Base-by-base conservation (phyloP, 2,888 invertebrate genomes). In the Parelbella ahira region DNA sequence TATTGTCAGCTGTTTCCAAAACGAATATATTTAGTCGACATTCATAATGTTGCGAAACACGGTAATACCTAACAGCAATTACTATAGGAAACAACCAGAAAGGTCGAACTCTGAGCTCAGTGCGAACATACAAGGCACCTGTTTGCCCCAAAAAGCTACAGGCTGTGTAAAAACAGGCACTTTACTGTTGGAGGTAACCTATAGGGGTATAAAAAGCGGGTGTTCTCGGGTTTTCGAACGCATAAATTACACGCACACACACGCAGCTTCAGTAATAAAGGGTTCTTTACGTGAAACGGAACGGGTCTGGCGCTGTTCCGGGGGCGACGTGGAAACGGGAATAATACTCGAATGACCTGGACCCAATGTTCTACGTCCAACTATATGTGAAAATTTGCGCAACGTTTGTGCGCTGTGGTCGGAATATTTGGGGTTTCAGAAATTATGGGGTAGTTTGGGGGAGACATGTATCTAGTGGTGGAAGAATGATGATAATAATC, bases 211-310 rank as follows among this genome's bases (percentile, higher is more conserved):
- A 54, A 45, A 53, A 54, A 55, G 49, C 42, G 50, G 48, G 49
- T 54, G 53, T 54, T 47, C 51, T 51, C 44, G 50, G 50, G 56
- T 57, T 56, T 56, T 60, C 62, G 56, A 63, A 60, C 51, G 60
- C 63, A 63, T 68, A 68, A 61, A 73, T 72, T 65, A 66, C 58
- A 64, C 65, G 63, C n/a, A n/a, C 63, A 64, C 54, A 63, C 61
- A 66, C 56, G 61, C 60, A 44, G 44, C 34, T 37, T 11, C 19
- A 47, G 72, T 59, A 63, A 73, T 76, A 78, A 75, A 78, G 62
- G 61, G 63, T 66, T 67, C 69, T 78, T 78, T 80, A 77, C 70
- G 74, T 57, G 63, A 63, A 64, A 63, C 55, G 54, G 56, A 68
- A 65, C 68, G n/a, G 68, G 68, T 64, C 10, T 64, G 60, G 36